Conservation (phyloP, 2,888 invertebrate genomes). For the Drosophila helvetica region DNA sequence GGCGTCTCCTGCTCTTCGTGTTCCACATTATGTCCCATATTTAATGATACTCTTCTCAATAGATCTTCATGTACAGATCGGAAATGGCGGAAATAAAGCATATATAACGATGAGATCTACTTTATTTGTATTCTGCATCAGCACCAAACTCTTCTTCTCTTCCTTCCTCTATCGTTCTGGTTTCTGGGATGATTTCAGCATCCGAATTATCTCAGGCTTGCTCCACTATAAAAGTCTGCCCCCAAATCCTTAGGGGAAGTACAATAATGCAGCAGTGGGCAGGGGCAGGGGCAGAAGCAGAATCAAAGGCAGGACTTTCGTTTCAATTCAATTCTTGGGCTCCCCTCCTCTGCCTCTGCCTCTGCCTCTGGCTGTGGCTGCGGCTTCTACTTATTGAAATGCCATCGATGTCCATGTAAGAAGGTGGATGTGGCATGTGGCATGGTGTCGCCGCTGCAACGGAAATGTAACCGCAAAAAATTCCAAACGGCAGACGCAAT, state of each 20-base stretch:
- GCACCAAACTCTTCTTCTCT: too few species aligned
- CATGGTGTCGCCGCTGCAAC: conserved; percentile 57
- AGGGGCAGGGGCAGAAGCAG: background rate
- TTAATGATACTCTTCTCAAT: too few species aligned
- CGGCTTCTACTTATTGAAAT: conserved; percentile 64
- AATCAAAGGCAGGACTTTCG: background rate
- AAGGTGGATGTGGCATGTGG: conserved; percentile 7
- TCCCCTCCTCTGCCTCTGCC: background rate
- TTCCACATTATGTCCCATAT: too few species aligned
- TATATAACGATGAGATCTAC: background rate
- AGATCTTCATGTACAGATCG: too few species aligned
- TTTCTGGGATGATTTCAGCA: background rate
- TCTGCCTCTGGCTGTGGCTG: conserved; percentile 35
- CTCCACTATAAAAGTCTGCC: background rate
- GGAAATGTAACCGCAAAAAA: conserved; percentile 78
- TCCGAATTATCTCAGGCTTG: background rate
- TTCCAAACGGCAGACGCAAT: conserved; percentile 74
- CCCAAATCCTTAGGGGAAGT: background rate
- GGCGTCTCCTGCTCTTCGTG: too few species aligned
- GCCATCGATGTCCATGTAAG: conserved; percentile 59
- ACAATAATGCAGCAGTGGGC: background rate
- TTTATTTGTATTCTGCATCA: background rate
- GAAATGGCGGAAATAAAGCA: too few species aligned
- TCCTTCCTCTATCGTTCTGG: background rate
- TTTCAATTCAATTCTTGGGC: conserved; percentile 18